These are phyloP conservation scores for Boleophthalmus pectinirostris DNA, from an alignment of 2,113 vertebrate species.

Conservation along the genomic window DNA sequence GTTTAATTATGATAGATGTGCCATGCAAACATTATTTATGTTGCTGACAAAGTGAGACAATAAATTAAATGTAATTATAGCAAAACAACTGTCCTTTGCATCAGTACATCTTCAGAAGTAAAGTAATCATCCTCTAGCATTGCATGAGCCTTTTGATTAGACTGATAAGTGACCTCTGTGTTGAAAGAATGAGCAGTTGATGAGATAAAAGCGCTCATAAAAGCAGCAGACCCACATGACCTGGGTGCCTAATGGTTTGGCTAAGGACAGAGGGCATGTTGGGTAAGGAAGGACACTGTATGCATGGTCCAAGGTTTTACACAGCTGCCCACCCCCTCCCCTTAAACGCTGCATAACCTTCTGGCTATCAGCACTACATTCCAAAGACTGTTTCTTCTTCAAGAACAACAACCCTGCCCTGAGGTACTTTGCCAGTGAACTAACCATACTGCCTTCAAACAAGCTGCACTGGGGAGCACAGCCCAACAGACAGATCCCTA, in stretches of 20 bases:
- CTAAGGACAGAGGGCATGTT: slow-evolving; percentile 59
- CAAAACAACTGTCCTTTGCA: background rate
- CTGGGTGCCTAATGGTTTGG: slow-evolving; percentile 43
- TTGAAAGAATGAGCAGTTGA: slow-evolving; percentile 50
- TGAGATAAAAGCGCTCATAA: slow-evolving; percentile 46
- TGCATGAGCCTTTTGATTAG: slow-evolving; percentile 47
- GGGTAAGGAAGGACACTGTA: slow-evolving; percentile 45
- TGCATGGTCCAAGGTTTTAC: slow-evolving; percentile 45
- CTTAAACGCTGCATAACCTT: slow-evolving; percentile 69
- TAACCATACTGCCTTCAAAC: slow-evolving; percentile 48
- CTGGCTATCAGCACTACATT: slow-evolving; percentile 73
- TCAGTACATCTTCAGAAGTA: slow-evolving; percentile 3
- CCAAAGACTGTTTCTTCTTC: slow-evolving; percentile 69
- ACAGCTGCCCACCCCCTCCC: slow-evolving; percentile 27
- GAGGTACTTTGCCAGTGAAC: slow-evolving; percentile 55
- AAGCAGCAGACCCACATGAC: slow-evolving; percentile 56
- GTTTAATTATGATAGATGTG: background rate
- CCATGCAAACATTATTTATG: background rate
- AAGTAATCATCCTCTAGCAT: slow-evolving; percentile 47
- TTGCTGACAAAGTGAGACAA: background rate
- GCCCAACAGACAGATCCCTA: slow-evolving; percentile 12
- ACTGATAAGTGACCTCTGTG: slow-evolving; percentile 54
- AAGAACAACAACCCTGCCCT: slow-evolving; percentile 68
- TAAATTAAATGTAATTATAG: background rate
- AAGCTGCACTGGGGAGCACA: slow-evolving; percentile 23